Evolutionary conservation across 92 coral and sea anemone genomes (phyloP).

Genomic region (Phenganax subtilis): DNA sequence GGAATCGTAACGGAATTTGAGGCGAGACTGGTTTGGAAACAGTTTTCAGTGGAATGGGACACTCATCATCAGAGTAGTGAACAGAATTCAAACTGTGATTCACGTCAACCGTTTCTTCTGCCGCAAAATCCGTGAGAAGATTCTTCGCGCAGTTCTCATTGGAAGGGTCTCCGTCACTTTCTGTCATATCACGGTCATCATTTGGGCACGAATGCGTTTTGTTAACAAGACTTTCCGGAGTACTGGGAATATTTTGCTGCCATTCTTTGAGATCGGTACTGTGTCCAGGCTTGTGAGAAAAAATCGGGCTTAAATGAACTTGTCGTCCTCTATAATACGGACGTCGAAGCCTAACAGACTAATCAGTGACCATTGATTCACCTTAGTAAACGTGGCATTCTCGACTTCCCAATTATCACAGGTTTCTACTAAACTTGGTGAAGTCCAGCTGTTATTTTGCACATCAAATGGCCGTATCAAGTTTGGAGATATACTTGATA

Average conservation of each 20-base stretch:
- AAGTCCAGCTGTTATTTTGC: not conserved
- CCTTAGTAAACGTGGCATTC: constrained; percentile 16
- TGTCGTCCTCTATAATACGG: too few species aligned
- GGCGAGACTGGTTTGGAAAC: constrained; percentile 12
- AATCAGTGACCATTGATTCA: constrained; percentile 15
- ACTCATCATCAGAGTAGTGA: not conserved
- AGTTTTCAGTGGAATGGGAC: not conserved
- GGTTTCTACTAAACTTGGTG: constrained; percentile 37
- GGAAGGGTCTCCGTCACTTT: too few species aligned
- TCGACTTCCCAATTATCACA: constrained; percentile 24
- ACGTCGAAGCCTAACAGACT: too few species aligned
- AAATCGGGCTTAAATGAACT: not conserved
- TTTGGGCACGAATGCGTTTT: not conserved
- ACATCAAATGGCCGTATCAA: constrained; percentile 39
- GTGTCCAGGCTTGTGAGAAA: not conserved
- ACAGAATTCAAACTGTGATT: not conserved
- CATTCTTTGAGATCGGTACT: not conserved
- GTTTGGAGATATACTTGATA: constrained; percentile 38
- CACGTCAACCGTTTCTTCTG: not conserved
- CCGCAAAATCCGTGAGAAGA: constrained; percentile 10
- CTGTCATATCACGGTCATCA: too few species aligned
- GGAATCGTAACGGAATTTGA: not conserved
- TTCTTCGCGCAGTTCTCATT: constrained; percentile 19
- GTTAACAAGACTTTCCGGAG: not conserved
- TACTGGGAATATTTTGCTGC: not conserved